These are phyloP conservation scores for Volucella inanis DNA, from an alignment of 2,888 invertebrate species.

Conservation along the genomic window DNA sequence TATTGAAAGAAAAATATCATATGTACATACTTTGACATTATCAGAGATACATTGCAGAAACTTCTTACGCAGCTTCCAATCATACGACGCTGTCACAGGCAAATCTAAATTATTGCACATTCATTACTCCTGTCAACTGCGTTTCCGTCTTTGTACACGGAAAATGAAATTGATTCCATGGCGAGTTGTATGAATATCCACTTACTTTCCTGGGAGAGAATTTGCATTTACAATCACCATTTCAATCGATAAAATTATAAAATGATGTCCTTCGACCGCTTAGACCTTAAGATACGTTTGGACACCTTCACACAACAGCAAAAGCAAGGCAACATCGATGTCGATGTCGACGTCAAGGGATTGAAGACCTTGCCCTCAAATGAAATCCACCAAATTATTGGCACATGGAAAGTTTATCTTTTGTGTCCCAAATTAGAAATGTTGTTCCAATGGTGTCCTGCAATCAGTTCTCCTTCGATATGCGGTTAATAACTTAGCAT, in stretches of 20 bases:
- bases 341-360: conserved; percentile 3
- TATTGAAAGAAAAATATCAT: no score
- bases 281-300: conserved; percentile 52
- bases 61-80: conserved; percentile 25
- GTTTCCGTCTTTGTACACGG: conserved; percentile 40
- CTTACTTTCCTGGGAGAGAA: conserved; percentile 30
- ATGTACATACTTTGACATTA: neutral
- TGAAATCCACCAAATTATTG: conserved; percentile 75
- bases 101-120: conserved; percentile 66
- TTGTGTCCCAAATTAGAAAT: conserved; percentile 75
- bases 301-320: conserved; percentile 5
- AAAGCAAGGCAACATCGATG: neutral
- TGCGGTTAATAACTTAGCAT: conserved; percentile 73
- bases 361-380: conserved; percentile 54
- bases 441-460: conserved; percentile 72
- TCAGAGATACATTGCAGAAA: neutral
- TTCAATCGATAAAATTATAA: conserved; percentile 70
- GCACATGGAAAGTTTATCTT: conserved; percentile 74
- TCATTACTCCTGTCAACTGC: conserved; percentile 54
- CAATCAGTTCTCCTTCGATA: conserved; percentile 73
- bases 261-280: conserved; percentile 68
- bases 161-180: conserved; percentile 62
- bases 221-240: conserved; percentile 67
- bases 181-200: conserved; percentile 29
- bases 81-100: conserved; percentile 56